A percentile compares a stretch with the other conserved stretches of the same genome.
These are phyloP conservation scores for Calidris pygmaea DNA, from an alignment of 2,113 vertebrate species.

Conservation along the genomic window DNA sequence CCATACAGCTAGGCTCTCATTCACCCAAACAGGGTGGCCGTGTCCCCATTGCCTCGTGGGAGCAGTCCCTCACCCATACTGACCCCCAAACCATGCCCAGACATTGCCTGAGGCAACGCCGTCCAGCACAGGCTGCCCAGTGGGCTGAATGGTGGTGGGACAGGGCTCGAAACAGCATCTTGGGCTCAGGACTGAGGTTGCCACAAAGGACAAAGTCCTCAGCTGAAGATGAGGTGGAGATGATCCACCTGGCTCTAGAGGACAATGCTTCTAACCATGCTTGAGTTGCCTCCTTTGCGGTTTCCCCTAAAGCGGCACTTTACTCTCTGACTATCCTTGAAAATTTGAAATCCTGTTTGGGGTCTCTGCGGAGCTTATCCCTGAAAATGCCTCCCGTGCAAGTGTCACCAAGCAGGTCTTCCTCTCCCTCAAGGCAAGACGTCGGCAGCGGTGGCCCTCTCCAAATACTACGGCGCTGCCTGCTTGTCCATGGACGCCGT, in stretches of 20 bases:
- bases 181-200: background rate
- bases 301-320: background rate
- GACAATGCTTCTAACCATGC: too few relatives aligned
- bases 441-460: conserved; percentile 62
- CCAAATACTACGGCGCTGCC: conserved; percentile 71
- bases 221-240: background rate
- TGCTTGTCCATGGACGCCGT: conserved; percentile 79
- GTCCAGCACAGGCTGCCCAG: background rate
- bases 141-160: background rate
- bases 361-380: background rate
- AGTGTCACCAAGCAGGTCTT: background rate
- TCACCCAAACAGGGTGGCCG: background rate
- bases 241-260: background rate
- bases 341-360: background rate
- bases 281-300: background rate
- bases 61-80: background rate
- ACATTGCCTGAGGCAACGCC: rapidly evolving
- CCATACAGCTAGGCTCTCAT: background rate
- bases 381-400: background rate
- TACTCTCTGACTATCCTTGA: background rate
- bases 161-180: background rate
- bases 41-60: rapidly evolving
- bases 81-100: background rate
- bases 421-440: conserved; percentile 77
- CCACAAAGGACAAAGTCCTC: background rate